Evolutionary conservation across 2,113 vertebrate genomes (phyloP).

Genomic region (Atherinomorus stipes): DNA sequence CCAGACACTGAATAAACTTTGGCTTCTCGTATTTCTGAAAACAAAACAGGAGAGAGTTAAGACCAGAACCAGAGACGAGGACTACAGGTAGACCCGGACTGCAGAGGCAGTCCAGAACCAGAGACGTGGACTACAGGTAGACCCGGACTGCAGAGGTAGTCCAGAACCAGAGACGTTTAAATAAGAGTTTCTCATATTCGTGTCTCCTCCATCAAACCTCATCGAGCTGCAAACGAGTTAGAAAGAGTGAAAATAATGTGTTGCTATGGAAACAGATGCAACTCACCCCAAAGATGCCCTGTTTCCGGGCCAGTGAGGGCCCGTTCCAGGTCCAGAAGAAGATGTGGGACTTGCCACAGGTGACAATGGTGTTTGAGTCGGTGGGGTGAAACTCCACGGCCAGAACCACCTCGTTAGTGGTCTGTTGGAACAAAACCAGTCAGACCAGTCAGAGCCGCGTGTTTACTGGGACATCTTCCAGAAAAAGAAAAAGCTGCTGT

Average conservation of each 20-base stretch:
- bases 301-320: conserved; percentile 93
- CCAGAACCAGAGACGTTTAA: too few species aligned
- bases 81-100: background rate
- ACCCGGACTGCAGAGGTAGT: background rate
- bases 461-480: background rate
- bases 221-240: too few species aligned
- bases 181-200: too few species aligned
- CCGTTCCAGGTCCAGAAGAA: conserved; percentile 99
- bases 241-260: too few species aligned
- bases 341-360: conserved; percentile 98
- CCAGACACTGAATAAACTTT: conserved; percentile 96
- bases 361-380: conserved; percentile 93
- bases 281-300: conserved; percentile 97
- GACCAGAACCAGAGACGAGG: background rate
- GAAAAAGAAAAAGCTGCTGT: background rate
- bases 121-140: too few species aligned
- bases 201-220: too few species aligned
- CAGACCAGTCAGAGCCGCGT: background rate
- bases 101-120: too few species aligned
- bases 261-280: background rate
- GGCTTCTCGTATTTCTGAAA: conserved; percentile 98
- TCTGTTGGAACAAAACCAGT: conserved; percentile 51
- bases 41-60: background rate
- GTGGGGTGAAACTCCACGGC: conserved; percentile 96
- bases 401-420: conserved; percentile 89